phyloP scores from a whole-genome alignment of 2,113 vertebrate genomes.

The Herpetotheres cachinnans region DNA sequence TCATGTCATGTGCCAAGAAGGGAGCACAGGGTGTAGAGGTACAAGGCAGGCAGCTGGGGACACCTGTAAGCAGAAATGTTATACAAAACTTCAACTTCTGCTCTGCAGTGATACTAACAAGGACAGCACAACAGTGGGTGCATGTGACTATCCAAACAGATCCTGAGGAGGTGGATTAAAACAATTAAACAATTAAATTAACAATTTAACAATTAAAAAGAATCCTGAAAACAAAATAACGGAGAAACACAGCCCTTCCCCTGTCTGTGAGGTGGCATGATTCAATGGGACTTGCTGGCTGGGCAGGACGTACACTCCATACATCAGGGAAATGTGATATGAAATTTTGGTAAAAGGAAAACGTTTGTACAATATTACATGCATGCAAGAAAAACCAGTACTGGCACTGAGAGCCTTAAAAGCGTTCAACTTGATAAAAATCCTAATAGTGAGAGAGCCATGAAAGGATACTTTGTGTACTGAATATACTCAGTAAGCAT shows the following conservation, averaged over 20 bases:
- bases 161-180: background rate
- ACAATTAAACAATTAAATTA: too few species aligned
- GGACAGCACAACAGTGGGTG: background rate
- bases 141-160: background rate
- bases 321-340: background rate
- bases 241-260: background rate
- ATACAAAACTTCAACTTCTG: background rate
- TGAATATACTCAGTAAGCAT: background rate
- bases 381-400: background rate
- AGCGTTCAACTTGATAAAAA: background rate
- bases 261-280: too few species aligned
- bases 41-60: fast-evolving
- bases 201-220: background rate
- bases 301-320: background rate
- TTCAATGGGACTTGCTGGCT: background rate
- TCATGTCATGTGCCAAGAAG: background rate
- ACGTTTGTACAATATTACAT: background rate
- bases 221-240: background rate
- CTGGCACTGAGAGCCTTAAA: background rate
- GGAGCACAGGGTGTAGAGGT: background rate
- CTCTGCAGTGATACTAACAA: background rate
- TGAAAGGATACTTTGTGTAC: slow-evolving; percentile 1
- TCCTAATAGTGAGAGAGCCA: background rate
- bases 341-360: background rate
- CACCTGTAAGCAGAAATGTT: background rate